A percentile compares a stretch with the other conserved stretches of the same genome.
These are phyloP conservation scores for Ericerus pela DNA, from an alignment of 1,140 invertebrate species.

Conservation along the genomic window DNA sequence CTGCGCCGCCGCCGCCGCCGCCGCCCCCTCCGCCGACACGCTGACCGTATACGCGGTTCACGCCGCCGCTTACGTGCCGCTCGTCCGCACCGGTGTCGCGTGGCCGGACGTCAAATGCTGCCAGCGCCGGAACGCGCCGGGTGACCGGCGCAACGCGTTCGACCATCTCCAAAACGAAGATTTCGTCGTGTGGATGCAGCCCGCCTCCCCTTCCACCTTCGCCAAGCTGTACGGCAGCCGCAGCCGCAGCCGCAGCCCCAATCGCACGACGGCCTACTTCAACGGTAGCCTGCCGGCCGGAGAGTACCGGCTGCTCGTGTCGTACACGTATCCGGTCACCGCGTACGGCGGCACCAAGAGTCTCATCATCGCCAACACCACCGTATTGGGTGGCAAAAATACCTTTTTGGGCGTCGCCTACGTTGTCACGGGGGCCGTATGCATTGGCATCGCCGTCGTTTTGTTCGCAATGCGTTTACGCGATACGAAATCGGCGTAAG, in stretches of 20 bases:
- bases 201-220: constrained; percentile 87
- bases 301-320: constrained; percentile 54
- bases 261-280: constrained; percentile 50
- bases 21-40: constrained; percentile 73
- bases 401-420: neutral
- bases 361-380: neutral
- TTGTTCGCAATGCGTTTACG: neutral
- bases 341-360: neutral
- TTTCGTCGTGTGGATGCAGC: constrained; percentile 97
- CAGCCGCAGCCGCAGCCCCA: constrained; percentile 59
- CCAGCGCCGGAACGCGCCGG: neutral
- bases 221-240: constrained; percentile 90
- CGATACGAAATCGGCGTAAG: no score
- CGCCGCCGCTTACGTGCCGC: neutral
- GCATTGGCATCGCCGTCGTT: neutral
- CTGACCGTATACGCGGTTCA: neutral
- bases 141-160: constrained; percentile 30
- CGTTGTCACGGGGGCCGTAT: neutral
- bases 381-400: neutral
- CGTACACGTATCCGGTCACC: constrained; percentile 37
- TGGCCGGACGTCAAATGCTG: neutral
- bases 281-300: constrained; percentile 54
- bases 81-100: neutral
- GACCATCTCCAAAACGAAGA: constrained; percentile 88
- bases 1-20: no score